Conservation (phyloP, 2,797 vertebrate genomes). For the Cuniculus paca region DNA sequence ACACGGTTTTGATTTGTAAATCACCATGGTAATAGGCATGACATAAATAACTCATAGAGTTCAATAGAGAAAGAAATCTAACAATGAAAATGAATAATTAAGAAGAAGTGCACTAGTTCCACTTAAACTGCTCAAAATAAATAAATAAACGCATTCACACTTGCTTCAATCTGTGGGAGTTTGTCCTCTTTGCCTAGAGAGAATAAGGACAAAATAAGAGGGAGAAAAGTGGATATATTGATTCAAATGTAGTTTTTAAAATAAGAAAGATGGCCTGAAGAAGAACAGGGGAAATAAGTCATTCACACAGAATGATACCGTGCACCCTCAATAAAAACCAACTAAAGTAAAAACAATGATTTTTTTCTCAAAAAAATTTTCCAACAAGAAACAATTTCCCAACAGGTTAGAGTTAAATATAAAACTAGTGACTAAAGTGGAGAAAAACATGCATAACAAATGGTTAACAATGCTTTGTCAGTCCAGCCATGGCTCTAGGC, state of each 20-base stretch:
- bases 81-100: constrained; percentile 70
- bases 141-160: constrained; percentile 7
- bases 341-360: neutral
- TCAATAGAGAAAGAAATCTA: constrained; percentile 51
- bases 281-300: neutral
- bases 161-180: constrained; percentile 39
- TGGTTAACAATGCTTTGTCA: constrained; percentile 73
- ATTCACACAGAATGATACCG: neutral
- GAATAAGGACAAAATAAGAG: constrained; percentile 46
- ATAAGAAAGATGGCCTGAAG: constrained; percentile 28
- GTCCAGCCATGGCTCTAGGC: constrained; percentile 2
- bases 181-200: constrained; percentile 53
- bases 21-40: constrained; percentile 69
- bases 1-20: constrained; percentile 65
- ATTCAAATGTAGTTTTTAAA: constrained; percentile 62
- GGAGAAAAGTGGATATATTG: constrained; percentile 42
- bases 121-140: constrained; percentile 65
- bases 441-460: constrained; percentile 64
- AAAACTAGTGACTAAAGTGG: constrained; percentile 39
- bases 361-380: neutral
- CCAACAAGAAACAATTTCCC: constrained; percentile 21
- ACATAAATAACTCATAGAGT: constrained; percentile 73
- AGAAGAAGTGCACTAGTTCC: neutral
- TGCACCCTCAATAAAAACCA: neutral
- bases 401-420: constrained; percentile 73